Conservation (phyloP, 2,888 invertebrate species). For the Erebia palarica region DNA sequence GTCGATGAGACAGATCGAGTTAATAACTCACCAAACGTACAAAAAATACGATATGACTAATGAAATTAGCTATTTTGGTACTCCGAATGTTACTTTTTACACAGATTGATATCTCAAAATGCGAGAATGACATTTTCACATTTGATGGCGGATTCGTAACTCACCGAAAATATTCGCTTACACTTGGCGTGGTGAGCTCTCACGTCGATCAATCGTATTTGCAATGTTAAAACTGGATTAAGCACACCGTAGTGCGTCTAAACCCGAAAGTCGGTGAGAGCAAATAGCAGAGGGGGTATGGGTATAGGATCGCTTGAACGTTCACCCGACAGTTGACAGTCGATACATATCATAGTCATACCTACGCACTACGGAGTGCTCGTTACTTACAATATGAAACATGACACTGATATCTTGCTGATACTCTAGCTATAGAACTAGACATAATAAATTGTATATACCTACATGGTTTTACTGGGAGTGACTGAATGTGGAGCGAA, state of each 20-base stretch:
- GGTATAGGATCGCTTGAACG: slow-evolving; percentile 14
- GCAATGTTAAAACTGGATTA: too few relatives aligned
- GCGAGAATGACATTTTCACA: too few relatives aligned
- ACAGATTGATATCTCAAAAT: too few relatives aligned
- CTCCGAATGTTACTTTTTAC: too few relatives aligned
- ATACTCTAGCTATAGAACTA: neutral
- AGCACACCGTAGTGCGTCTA: slow-evolving; percentile 9
- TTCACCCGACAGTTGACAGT: slow-evolving; percentile 22
- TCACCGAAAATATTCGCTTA: too few relatives aligned
- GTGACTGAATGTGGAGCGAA: neutral
- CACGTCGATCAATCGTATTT: too few relatives aligned
- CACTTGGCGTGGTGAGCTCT: too few relatives aligned
- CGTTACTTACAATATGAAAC: slow-evolving; percentile 19
- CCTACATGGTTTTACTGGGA: neutral
- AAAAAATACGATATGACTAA: too few relatives aligned
- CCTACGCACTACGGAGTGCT: slow-evolving; percentile 10
- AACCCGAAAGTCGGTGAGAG: slow-evolving; percentile 2
- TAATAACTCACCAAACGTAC: too few relatives aligned
- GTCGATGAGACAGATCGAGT: too few relatives aligned
- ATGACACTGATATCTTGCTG: slow-evolving; percentile 11
- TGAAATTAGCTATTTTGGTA: too few relatives aligned
- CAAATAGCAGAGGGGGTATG: slow-evolving; percentile 12
- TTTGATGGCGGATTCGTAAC: too few relatives aligned
- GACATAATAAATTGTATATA: neutral
- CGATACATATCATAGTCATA: slow-evolving; percentile 4